Evolutionary conservation across 2,888 invertebrate species (phyloP).

Genomic region (Nephrotoma guestfalica): DNA sequence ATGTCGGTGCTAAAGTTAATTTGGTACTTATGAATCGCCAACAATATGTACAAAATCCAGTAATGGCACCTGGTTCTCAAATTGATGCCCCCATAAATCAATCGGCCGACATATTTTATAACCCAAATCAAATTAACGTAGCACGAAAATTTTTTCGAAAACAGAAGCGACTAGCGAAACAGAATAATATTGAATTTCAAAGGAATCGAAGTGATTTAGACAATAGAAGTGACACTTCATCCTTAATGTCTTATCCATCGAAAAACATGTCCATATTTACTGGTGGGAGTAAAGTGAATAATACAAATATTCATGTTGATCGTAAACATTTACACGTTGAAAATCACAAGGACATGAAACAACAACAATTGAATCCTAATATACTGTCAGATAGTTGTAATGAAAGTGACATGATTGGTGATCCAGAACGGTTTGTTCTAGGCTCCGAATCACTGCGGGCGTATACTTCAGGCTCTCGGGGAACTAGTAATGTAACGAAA

Average conservation of each 20-base stretch:
- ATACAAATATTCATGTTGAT: slow-evolving; percentile 64
- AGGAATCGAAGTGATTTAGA: slow-evolving; percentile 33
- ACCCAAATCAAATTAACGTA: slow-evolving; percentile 85
- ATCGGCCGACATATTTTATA: slow-evolving; percentile 73
- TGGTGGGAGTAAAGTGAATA: slow-evolving; percentile 62
- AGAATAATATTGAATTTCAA: slow-evolving; percentile 49
- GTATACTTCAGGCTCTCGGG: not conserved
- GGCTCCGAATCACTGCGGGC: slow-evolving; percentile 26
- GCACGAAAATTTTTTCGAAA: slow-evolving; percentile 87
- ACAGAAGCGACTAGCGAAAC: slow-evolving; percentile 58
- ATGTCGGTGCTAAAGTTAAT: slow-evolving; percentile 38
- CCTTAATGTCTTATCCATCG: slow-evolving; percentile 35
- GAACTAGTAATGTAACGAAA: slow-evolving; percentile 21
- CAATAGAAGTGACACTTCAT: slow-evolving; percentile 40
- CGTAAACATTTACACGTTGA: slow-evolving; percentile 18
- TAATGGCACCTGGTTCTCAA: slow-evolving; percentile 28
- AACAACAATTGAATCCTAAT: slow-evolving; percentile 45
- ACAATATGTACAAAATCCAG: slow-evolving; percentile 54
- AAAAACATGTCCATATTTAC: slow-evolving; percentile 41
- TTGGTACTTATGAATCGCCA: slow-evolving; percentile 54
- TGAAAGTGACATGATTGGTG: slow-evolving; percentile 32
- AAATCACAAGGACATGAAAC: slow-evolving; percentile 14
- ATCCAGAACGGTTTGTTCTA: slow-evolving; percentile 27
- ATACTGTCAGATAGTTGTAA: slow-evolving; percentile 48
- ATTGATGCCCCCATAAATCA: slow-evolving; percentile 22